Evolutionary conservation across 2,113 vertebrate species (phyloP), one percentile per base, ranked within the genome.

Genomic region (Scomber japonicus): DNA sequence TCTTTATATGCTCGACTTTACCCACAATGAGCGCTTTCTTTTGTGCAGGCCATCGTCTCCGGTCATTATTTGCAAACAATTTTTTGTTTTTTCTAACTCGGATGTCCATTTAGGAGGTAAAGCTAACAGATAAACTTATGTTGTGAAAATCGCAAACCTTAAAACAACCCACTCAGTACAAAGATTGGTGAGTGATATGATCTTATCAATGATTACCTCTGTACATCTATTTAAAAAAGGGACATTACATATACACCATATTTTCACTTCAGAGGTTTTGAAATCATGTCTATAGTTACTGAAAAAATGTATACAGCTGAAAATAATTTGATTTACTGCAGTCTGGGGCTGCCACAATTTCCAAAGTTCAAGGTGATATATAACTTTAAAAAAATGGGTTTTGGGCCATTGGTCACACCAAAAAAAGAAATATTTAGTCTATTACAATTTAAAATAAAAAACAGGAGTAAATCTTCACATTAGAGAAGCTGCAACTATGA

Each of bases 121-220:
- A 54, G 31, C 21, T 49, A 64, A 46, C 40, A 27, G 40, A 75
- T 68, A 49, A 72, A 71, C 15, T 50, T 50, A 68, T 78, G 53
- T 44, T 60, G 51, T 53, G 62, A 77, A 67, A 51, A 17, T 65
- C 4, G 24, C n/a, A 4, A 70, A 68, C 51, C 21, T 44, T 53
- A 45, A 48, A 65, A 51, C 27, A 71, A 56, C 30, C 21, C 45
- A 46, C 7, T 1, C 11, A 72, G 60, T 63, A 17, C 16, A 19
- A 71, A 62, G n/a, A 57, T 45, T 59, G 16, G 46, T 1, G 53
- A 63, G 2, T 21, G 31, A 79, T 64, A 40, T 3, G 11, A 69
- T 56, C 11, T 69, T 63, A 75, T 80, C 51, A 77, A 53, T 49
- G 59, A 49, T 54, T 54, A 60, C 53, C 30, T 70, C 44, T 57